Conservation (phyloP, 1,140 invertebrate genomes). For the Hesperophylax magnus region DNA sequence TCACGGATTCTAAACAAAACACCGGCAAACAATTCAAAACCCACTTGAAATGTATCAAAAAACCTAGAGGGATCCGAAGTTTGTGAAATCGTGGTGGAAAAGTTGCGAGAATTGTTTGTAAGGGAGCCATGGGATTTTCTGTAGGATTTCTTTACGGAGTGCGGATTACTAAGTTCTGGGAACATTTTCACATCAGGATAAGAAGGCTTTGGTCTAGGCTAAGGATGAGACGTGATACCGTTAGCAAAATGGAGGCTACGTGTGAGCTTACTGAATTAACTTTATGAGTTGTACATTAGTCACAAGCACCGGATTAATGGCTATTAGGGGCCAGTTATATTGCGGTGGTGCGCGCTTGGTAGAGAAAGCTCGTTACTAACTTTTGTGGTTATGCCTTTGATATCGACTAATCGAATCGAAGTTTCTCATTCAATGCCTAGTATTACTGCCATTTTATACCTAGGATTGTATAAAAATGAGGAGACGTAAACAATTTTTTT, state of each 20-base stretch:
- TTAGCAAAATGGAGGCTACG: slow-evolving; percentile 35
- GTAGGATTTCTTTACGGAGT: slow-evolving; percentile 35
- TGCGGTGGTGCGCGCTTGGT: no score
- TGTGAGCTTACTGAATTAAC: slow-evolving; percentile 35
- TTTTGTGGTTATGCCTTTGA: no score
- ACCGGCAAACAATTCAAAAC: slow-evolving; percentile 23
- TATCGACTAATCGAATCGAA: no score
- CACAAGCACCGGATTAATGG: slow-evolving; percentile 28
- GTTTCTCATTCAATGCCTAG: no score
- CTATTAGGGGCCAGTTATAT: slow-evolving; percentile 11
- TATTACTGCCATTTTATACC: no score
- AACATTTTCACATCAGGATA: slow-evolving; percentile 44
- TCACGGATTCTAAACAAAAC: slow-evolving; percentile 25
- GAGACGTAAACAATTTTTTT: no score
- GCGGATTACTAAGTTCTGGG: slow-evolving; percentile 35
- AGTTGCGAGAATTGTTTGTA: slow-evolving; percentile 36
- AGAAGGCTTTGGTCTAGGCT: slow-evolving; percentile 32
- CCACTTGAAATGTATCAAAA: slow-evolving; percentile 22
- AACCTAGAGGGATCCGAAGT: background rate
- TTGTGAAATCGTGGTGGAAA: slow-evolving; percentile 31
- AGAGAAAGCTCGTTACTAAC: no score
- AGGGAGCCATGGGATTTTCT: slow-evolving; percentile 21
- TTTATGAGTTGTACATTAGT: slow-evolving; percentile 34
- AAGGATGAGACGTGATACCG: slow-evolving; percentile 22
- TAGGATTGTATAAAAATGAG: no score